Base-by-base conservation (phyloP, 2,113 vertebrate genomes). In the Coregonus clupeaformis region DNA sequence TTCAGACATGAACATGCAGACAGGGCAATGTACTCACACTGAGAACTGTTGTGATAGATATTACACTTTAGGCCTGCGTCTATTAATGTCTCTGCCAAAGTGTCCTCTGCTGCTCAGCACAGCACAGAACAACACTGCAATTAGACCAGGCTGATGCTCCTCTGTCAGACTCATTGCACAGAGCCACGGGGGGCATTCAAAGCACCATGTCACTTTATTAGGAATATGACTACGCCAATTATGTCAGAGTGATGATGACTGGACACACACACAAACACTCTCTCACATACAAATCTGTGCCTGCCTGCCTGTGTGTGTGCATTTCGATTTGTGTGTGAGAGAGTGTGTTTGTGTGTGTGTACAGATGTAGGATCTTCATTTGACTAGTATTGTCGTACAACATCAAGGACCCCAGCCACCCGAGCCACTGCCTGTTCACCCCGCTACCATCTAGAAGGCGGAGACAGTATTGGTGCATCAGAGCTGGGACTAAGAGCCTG, bases 91-190 rank as follows among this genome's bases (percentile, higher is more conserved):
- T 81, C 27, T 30, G 27, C 25, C 63, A 55, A 5, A 63, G 36
- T 77, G 69, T 79, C 68, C 64, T 76, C 63, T 76, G 69, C 42
- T 55, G 66, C 57, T 72, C 49, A 69, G 69, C 79, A 77, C 72
- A 81, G 78, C 59, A 72, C 55, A 72, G 67, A 83, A 76, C 70
- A 80, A 81, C 64, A 72, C 47, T 72, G 73, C 77, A 82, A 76
- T 82, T 86, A 82, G 72, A 84, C 68, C 68, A 80, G 73, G 76
- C 72, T 64, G 6, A 12, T 73, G 70, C 84, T 82, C 30, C 70
- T 59, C 75, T 77, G 77, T 78, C 80, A 77, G 24, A 55, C 73
- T 52, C 75, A 24, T 79, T 71, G 64, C 79, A 63, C 55, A 71
- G 24, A 73, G 72, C 81, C 77, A 69, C 24, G 0, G 69, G 67